Evolutionary conservation across 2,797 vertebrate genomes (phyloP), one percentile per base, ranked within the genome.

Genomic region (Selene dorsalis): DNA sequence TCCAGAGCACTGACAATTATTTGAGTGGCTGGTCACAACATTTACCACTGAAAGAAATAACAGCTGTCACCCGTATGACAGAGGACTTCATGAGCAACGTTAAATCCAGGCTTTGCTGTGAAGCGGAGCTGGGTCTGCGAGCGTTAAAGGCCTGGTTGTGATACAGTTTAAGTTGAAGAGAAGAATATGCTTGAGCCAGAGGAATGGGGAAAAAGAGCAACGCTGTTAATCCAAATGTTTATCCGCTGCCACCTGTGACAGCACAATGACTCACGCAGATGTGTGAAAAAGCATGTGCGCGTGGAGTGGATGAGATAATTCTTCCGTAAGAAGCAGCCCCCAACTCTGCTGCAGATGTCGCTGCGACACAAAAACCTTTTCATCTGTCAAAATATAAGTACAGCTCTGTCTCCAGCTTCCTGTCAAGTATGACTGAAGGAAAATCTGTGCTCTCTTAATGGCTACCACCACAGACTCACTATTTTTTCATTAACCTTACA

Each of bases 231-330:
- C 82, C 74, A 78, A 80, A 88, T 86, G 77, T 89, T 89, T 87
- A 88, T 86, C 79, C 62, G 4, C 87, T 84, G 82, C 89, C 88
- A 89, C 82, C 79, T 83, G 75, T 84, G 80, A 91, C 86, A 85
- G 79, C 79, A 48, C 76, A 66, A 65, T 57, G 67, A 67, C 79
- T 85, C 68, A 50, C 61, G 32, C 18, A 45, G 59, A 39, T 70
- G 52, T 67, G 59, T 35, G 53, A 55, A 76, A 73, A 62, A 50
- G 50, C 39, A 28, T 47, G 45, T 60, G 45, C 41, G 39, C 43
- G 43, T 45, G 56, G 20, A n/a, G 56, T 38, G 69, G 12, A 10
- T 70, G 58, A 79, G 63, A 81, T 88, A 70, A 75, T 66, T 48
- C 62, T 77, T 82, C 73, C 68, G 75, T 73, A 69, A 80, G 69